Evolutionary conservation across 1,140 invertebrate species (phyloP).

Genomic region (Melipona quadrifasciata): DNA sequence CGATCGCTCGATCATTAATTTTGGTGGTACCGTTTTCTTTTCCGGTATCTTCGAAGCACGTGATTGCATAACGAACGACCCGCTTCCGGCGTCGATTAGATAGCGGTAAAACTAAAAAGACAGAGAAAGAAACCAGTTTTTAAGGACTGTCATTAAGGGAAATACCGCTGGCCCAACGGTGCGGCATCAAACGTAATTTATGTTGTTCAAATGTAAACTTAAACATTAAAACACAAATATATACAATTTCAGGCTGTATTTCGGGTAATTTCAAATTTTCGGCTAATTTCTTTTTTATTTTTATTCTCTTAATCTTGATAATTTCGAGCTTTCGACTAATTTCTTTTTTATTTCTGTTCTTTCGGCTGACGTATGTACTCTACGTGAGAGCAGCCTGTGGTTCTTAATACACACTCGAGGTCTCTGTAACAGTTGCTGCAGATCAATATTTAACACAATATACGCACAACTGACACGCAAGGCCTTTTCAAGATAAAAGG

Average conservation of each 20-base stretch:
- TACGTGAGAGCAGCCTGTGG: background rate
- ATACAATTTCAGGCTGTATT: background rate
- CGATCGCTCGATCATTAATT: background rate
- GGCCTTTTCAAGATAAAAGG: slow-evolving; percentile 62
- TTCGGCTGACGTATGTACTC: background rate
- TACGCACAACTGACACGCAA: slow-evolving; percentile 45
- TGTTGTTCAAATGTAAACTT: background rate
- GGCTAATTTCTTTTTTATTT: background rate
- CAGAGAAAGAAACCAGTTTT: slow-evolving; percentile 42
- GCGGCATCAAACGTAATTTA: slow-evolving; percentile 20
- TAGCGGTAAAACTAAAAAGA: slow-evolving; percentile 28
- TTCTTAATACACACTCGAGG: slow-evolving; percentile 16
- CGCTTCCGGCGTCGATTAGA: slow-evolving; percentile 53
- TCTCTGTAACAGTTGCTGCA: slow-evolving; percentile 23
- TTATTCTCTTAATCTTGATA: background rate
- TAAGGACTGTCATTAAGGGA: slow-evolving; percentile 42
- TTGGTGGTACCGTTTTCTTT: slow-evolving; percentile 1
- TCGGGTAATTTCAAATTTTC: background rate
- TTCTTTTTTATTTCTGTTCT: background rate
- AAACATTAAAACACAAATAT: background rate
- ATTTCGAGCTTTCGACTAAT: background rate
- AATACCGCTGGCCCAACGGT: background rate
- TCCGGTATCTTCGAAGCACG: background rate
- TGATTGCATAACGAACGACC: slow-evolving; percentile 44
- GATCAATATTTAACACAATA: slow-evolving; percentile 47